phyloP scores from a whole-genome alignment of 2,888 invertebrate species.

The Tipula unca region DNA sequence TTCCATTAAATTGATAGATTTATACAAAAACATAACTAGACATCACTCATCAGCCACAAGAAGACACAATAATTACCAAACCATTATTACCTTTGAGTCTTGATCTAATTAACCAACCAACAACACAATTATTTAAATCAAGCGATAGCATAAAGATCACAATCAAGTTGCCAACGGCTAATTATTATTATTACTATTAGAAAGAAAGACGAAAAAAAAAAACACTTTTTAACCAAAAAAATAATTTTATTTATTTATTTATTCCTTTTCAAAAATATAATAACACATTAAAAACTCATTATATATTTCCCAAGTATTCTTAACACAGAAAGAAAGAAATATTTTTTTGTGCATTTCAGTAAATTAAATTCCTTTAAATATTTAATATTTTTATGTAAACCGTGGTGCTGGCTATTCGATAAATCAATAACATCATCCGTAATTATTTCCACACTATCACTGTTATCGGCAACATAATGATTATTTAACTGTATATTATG shows the following conservation, averaged over 20 bases:
- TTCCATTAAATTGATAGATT: no score
- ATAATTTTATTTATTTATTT: not conserved
- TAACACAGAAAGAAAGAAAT: not conserved
- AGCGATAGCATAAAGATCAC: not conserved
- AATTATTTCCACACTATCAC: not conserved
- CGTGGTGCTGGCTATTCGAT: not conserved
- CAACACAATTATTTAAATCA: not conserved
- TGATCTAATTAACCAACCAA: not conserved
- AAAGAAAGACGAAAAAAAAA: not conserved
- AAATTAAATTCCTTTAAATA: not conserved
- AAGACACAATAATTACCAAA: no score
- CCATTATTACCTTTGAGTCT: not conserved
- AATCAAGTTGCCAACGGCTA: not conserved
- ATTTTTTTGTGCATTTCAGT: not conserved
- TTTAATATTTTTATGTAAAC: not conserved
- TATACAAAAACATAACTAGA: no score
- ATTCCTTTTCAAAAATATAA: not conserved
- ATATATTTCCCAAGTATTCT: not conserved
- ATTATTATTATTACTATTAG: not conserved
- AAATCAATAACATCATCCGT: not conserved
- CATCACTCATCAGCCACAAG: no score
- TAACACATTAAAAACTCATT: not conserved
- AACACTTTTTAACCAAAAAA: not conserved
- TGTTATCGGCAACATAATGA: not conserved
- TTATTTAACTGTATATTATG: not conserved